Conservation (phyloP, 2,888 invertebrate species). For the Epirrhoe alternata region DNA sequence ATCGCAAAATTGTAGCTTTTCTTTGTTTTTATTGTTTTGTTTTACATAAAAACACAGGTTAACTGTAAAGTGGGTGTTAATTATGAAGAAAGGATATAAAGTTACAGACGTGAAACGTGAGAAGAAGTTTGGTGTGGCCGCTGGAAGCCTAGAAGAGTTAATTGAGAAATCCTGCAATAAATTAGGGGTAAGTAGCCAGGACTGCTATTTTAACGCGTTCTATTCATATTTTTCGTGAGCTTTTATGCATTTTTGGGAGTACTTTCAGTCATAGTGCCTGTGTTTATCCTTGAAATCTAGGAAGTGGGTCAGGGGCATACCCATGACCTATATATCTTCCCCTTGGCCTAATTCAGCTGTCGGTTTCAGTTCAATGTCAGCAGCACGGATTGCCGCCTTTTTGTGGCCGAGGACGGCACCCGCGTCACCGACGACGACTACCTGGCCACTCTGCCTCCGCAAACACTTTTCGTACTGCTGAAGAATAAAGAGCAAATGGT, state of each 20-base stretch:
- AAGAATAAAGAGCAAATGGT: constrained; percentile 82
- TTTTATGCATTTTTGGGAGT: constrained; percentile 22
- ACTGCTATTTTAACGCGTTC: not conserved
- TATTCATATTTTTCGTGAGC: constrained; percentile 28
- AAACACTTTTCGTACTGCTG: constrained; percentile 89
- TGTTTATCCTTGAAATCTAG: constrained; percentile 52
- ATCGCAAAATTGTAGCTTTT: constrained; percentile 35
- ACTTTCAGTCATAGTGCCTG: constrained; percentile 50
- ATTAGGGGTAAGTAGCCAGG: constrained; percentile 81
- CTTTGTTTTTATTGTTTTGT: constrained; percentile 52
- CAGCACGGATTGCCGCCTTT: constrained; percentile 79
- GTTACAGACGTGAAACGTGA: constrained; percentile 88
- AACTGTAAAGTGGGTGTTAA: constrained; percentile 42
- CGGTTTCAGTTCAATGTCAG: constrained; percentile 79
- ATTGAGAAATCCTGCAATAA: constrained; percentile 89
- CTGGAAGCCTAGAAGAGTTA: constrained; percentile 87
- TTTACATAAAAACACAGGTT: constrained; percentile 11
- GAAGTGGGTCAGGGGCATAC: constrained; percentile 62
- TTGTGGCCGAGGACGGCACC: constrained; percentile 88
- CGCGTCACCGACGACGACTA: constrained; percentile 91
- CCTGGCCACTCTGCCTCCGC: constrained; percentile 89
- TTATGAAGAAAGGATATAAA: constrained; percentile 88
- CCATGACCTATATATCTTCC: constrained; percentile 68
- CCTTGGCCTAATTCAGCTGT: constrained; percentile 64
- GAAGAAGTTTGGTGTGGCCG: constrained; percentile 89